phyloP scores from a whole-genome alignment of 2,888 invertebrate species.

The Volucella bombylans region DNA sequence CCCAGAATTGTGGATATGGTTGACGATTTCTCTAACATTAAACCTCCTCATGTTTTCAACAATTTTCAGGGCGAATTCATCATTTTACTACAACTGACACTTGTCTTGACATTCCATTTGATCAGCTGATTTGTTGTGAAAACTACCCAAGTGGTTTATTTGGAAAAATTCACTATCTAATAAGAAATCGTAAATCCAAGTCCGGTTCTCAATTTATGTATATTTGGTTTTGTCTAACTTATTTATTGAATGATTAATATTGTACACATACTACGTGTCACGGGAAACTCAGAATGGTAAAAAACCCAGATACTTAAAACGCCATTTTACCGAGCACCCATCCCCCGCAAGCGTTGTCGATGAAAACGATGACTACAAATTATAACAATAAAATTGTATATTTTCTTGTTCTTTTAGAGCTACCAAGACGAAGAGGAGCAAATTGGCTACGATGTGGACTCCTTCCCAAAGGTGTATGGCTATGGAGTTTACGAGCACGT shows the following conservation, averaged over 20 bases:
- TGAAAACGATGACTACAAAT: constrained; percentile 15
- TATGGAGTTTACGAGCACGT: constrained; percentile 94
- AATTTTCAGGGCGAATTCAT: background rate
- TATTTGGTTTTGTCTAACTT: background rate
- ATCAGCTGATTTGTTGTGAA: constrained; percentile 73
- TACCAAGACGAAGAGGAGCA: constrained; percentile 85
- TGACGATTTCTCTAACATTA: too few relatives aligned
- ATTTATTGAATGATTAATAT: constrained; percentile 44
- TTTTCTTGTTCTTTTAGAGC: constrained; percentile 80
- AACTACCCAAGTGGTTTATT: constrained; percentile 70
- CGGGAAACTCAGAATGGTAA: constrained; percentile 67
- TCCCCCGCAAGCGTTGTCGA: background rate
- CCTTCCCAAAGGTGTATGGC: constrained; percentile 95
- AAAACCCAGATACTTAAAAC: background rate
- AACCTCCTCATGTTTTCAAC: background rate
- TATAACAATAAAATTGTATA: constrained; percentile 37
- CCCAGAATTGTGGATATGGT: too few relatives aligned
- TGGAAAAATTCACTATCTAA: constrained; percentile 38
- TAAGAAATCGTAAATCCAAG: constrained; percentile 28
- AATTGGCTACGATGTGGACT: constrained; percentile 84
- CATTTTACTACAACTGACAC: background rate
- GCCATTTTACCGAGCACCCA: constrained; percentile 17
- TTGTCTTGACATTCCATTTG: constrained; percentile 19
- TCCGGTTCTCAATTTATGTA: constrained; percentile 7
- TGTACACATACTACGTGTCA: constrained; percentile 15